phyloP scores from a whole-genome alignment of 2,888 invertebrate genomes.

The Drosophila leonis region DNA sequence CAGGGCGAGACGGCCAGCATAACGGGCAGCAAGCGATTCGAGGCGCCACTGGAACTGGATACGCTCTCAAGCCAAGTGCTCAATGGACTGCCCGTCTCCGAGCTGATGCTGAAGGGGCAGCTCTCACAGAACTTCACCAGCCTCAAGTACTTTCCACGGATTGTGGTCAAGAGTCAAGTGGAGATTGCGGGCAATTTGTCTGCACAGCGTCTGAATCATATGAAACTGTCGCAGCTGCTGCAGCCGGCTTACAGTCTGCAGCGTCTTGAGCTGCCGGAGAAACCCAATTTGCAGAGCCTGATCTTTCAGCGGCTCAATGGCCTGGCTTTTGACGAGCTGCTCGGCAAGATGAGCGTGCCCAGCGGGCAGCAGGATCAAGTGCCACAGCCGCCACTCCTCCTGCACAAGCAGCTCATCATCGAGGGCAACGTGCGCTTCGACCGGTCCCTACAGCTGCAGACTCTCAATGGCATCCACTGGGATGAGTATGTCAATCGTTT shows the following conservation, averaged over 20 bases:
- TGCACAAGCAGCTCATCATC: slow-evolving; percentile 80
- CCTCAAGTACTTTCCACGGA: slow-evolving; percentile 64
- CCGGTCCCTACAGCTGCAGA: slow-evolving; percentile 59
- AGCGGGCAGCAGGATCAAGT: not conserved
- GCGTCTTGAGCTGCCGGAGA: slow-evolving; percentile 62
- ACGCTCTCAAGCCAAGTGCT: slow-evolving; percentile 45
- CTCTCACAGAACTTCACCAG: slow-evolving; percentile 48
- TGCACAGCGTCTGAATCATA: slow-evolving; percentile 61
- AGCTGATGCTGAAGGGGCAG: slow-evolving; percentile 64
- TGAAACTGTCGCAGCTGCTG: slow-evolving; percentile 54
- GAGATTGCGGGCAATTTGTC: slow-evolving; percentile 48
- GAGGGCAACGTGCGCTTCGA: slow-evolving; percentile 79
- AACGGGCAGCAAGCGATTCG: slow-evolving; percentile 73
- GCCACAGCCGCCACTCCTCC: slow-evolving; percentile 54
- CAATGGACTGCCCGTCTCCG: slow-evolving; percentile 59
- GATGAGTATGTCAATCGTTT: slow-evolving; percentile 60
- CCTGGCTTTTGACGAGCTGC: slow-evolving; percentile 71
- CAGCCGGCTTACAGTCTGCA: slow-evolving; percentile 64
- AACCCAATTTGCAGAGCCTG: slow-evolving; percentile 58
- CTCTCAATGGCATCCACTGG: slow-evolving; percentile 76
- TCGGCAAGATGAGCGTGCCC: slow-evolving; percentile 52
- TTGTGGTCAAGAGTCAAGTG: slow-evolving; percentile 58
- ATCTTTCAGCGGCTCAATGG: slow-evolving; percentile 77
- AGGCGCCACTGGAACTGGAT: slow-evolving; percentile 56
- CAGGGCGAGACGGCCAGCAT: slow-evolving; percentile 67